phyloP scores from a whole-genome alignment of 2,113 vertebrate genomes.

The Caloenas nicobarica region DNA sequence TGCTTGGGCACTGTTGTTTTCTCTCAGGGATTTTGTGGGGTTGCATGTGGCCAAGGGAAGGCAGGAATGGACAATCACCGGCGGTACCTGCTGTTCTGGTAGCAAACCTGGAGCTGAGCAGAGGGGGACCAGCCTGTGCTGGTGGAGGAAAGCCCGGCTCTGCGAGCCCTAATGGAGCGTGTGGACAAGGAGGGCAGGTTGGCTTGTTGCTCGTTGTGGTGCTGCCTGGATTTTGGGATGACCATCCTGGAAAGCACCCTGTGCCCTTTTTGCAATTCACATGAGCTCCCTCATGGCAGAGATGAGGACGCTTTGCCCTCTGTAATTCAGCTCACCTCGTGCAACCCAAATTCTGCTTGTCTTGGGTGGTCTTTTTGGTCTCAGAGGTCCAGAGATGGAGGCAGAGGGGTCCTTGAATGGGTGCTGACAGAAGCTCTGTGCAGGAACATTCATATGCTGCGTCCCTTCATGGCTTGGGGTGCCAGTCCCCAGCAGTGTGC shows the following conservation, averaged over 20 bases:
- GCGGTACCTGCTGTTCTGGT: rapidly evolving
- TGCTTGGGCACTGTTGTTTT: background rate
- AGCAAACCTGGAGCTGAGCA: rapidly evolving
- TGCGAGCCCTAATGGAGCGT: rapidly evolving
- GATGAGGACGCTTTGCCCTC: background rate
- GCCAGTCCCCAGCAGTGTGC: background rate
- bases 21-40: background rate
- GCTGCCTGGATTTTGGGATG: background rate
- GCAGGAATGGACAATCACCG: background rate
- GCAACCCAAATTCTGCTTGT: background rate
- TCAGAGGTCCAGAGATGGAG: background rate
- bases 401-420: background rate
- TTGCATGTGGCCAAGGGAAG: background rate
- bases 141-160: background rate
- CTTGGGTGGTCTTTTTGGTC: background rate
- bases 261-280: background rate
- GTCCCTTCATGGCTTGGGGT: too few species aligned
- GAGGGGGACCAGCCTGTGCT: background rate
- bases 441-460: background rate
- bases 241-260: background rate
- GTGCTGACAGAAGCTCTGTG: background rate
- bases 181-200: background rate
- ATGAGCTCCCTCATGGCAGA: background rate
- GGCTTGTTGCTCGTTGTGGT: background rate
- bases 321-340: rapidly evolving